Conservation (phyloP, 1,140 invertebrate genomes). For the Hyposmocoma kahamanoa region DNA sequence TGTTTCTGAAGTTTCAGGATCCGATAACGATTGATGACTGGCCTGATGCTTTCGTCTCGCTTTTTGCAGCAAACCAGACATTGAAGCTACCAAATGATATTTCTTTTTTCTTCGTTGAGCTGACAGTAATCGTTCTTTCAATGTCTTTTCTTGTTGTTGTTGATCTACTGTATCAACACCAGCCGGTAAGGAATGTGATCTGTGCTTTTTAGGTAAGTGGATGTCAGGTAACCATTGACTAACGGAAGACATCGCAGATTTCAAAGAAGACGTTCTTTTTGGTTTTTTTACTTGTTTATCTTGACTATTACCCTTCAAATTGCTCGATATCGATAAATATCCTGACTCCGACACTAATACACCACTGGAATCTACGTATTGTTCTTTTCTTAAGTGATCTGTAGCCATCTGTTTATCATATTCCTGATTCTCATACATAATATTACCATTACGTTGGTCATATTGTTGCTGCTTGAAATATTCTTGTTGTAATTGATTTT, state of each 20-base stretch:
- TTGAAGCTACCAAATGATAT: constrained; percentile 84
- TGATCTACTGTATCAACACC: constrained; percentile 76
- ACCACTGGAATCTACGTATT: constrained; percentile 73
- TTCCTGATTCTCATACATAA: constrained; percentile 64
- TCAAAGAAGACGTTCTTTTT: constrained; percentile 82
- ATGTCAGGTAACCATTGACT: constrained; percentile 88
- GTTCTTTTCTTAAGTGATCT: constrained; percentile 54
- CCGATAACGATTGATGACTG: constrained; percentile 79
- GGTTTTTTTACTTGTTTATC: constrained; percentile 80
- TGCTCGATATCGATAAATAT: constrained; percentile 84
- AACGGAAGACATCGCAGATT: constrained; percentile 86
- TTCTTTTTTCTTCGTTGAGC: constrained; percentile 81
- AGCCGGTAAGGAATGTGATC: constrained; percentile 86
- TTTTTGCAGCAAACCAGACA: constrained; percentile 86
- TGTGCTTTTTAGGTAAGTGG: constrained; percentile 83
- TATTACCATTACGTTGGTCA: constrained; percentile 65
- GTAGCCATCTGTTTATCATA: constrained; percentile 55
- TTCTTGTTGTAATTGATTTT: constrained; percentile 75
- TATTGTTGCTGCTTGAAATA: constrained; percentile 72
- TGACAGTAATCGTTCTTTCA: constrained; percentile 63
- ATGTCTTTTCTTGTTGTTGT: constrained; percentile 61
- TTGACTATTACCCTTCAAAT: constrained; percentile 75
- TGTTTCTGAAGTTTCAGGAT: constrained; percentile 85
- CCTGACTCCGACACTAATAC: constrained; percentile 87
- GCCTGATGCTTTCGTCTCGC: constrained; percentile 79